Conservation (phyloP, 2,888 invertebrate species). For the Chymomyza fuscimana region DNA sequence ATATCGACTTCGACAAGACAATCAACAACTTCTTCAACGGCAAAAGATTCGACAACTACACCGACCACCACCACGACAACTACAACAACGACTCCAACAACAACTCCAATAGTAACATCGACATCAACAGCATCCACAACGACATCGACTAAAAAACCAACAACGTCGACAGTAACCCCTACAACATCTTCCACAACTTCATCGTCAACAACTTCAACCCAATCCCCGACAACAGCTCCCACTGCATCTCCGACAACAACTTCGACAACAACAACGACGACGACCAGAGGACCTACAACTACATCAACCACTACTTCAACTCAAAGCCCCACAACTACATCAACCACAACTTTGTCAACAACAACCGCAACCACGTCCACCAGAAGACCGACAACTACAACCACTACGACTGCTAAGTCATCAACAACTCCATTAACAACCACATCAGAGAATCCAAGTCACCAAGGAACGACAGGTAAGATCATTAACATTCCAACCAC, state of each 20-base stretch:
- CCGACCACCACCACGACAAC: neutral
- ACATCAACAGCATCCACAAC: slow-evolving; percentile 8
- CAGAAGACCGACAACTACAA: slow-evolving; percentile 1
- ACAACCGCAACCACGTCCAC: slow-evolving; percentile 6
- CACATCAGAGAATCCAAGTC: slow-evolving; percentile 1
- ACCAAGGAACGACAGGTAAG: neutral
- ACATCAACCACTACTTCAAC: neutral
- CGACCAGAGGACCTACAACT: slow-evolving; percentile 6
- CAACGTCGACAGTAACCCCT: slow-evolving; percentile 1
- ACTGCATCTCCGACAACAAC: neutral
- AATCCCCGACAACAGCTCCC: slow-evolving; percentile 3
- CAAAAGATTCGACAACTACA: slow-evolving; percentile 9
- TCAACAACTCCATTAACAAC: slow-evolving; percentile 16
- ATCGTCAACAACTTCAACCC: slow-evolving; percentile 11
- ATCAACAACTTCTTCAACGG: neutral
- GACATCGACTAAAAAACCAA: neutral
- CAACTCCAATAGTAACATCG: slow-evolving; percentile 2
- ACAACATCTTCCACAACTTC: slow-evolving; percentile 6
- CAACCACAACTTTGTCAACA: slow-evolving; percentile 16
- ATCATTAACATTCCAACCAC: neutral
- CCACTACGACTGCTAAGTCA: neutral
- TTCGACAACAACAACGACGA: slow-evolving; percentile 14
- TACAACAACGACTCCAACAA: slow-evolving; percentile 13
- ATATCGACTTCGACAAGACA: neutral
- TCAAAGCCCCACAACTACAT: slow-evolving; percentile 4